These are phyloP conservation scores for Papilio polyxenes DNA, from an alignment of 1,140 invertebrate species.

Conservation along the genomic window DNA sequence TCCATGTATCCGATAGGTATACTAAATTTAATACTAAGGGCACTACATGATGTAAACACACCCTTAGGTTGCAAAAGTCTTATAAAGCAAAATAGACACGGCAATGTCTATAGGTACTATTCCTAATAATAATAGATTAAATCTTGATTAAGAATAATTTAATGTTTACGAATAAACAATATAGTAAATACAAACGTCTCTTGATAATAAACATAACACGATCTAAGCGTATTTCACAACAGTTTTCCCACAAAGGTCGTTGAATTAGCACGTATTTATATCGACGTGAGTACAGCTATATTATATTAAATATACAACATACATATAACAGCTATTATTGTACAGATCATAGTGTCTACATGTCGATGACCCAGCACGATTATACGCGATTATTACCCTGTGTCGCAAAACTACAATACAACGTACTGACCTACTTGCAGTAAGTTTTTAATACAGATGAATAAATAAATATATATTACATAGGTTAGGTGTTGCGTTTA, in stretches of 20 bases:
- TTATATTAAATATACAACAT: not conserved
- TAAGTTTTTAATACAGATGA: not conserved
- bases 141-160: not conserved
- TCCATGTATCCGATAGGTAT: too few species aligned
- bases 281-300: not conserved
- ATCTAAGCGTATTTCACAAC: not conserved
- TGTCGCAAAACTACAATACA: not conserved
- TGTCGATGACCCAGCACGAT: slow-evolving; percentile 16
- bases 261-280: slow-evolving; percentile 4
- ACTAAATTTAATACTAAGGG: not conserved
- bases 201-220: not conserved
- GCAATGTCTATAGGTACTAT: not conserved
- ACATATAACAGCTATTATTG: not conserved
- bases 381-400: not conserved
- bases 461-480: not conserved
- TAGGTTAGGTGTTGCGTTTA: not conserved
- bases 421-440: not conserved
- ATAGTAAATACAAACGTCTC: not conserved
- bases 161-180: not conserved
- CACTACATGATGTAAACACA: not conserved
- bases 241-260: not conserved
- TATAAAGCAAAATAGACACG: not conserved
- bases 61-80: not conserved
- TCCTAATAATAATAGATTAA: not conserved
- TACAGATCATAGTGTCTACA: not conserved